These are phyloP conservation scores for Polyergus mexicanus DNA, from an alignment of 1,140 invertebrate species.

Conservation along the genomic window DNA sequence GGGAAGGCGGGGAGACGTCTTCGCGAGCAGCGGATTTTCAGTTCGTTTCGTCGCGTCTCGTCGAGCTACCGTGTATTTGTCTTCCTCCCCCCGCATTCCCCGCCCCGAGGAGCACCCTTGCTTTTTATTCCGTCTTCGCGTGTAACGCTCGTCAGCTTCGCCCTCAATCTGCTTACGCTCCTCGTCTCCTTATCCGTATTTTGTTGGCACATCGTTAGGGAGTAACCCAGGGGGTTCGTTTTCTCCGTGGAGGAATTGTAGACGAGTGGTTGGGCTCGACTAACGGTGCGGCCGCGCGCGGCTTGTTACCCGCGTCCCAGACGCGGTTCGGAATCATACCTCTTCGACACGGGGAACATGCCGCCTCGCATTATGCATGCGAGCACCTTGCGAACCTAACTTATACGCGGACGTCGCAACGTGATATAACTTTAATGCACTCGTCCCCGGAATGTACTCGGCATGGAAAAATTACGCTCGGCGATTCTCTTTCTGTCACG, in stretches of 20 bases:
- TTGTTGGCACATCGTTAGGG: conserved; percentile 86
- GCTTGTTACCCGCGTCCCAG: conserved; percentile 84
- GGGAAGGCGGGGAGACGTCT: conserved; percentile 37
- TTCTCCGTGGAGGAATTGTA: conserved; percentile 47
- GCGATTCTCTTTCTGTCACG: conserved; percentile 37
- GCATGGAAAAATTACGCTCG: conserved; percentile 52
- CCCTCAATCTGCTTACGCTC: conserved; percentile 84
- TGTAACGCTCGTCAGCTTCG: conserved; percentile 53
- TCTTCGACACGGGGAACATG: conserved; percentile 71
- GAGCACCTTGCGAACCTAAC: conserved; percentile 54
- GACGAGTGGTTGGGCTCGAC: conserved; percentile 55
- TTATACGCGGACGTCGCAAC: conserved; percentile 61
- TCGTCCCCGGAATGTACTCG: conserved; percentile 39
- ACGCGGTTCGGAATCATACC: conserved; percentile 81
- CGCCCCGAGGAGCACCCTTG: neutral
- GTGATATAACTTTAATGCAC: conserved; percentile 61
- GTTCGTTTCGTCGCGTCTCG: conserved; percentile 68
- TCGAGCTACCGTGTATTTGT: conserved; percentile 58
- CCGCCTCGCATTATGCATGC: conserved; percentile 62
- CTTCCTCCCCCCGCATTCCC: conserved; percentile 1
- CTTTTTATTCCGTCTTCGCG: conserved; percentile 57
- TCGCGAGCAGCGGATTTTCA: conserved; percentile 68
- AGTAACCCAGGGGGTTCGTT: conserved; percentile 78
- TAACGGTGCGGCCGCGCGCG: conserved; percentile 58
- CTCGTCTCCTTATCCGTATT: conserved; percentile 82